Evolutionary conservation across 2,113 vertebrate species (phyloP).

Genomic region (Cranoglanis bouderius): DNA sequence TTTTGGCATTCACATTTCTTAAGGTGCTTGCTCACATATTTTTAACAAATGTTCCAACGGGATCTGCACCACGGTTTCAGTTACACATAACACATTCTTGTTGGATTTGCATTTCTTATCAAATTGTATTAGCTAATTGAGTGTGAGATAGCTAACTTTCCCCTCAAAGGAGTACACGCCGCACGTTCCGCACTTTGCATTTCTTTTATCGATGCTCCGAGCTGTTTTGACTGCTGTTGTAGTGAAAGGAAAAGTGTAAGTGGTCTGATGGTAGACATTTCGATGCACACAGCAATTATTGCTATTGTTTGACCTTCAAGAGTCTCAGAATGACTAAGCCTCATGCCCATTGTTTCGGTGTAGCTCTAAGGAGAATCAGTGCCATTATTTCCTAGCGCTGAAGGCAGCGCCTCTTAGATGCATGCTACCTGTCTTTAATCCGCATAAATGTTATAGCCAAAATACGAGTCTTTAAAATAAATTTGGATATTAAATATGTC

Average conservation of each 20-base stretch:
- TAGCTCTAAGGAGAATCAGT: conserved; percentile 41
- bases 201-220: conserved; percentile 38
- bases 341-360: conserved; percentile 60
- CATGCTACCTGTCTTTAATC: conserved; percentile 42
- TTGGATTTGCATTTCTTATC: conserved; percentile 29
- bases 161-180: background rate
- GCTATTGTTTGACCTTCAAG: conserved; percentile 73
- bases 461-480: background rate
- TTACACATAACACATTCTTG: conserved; percentile 23
- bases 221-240: conserved; percentile 42
- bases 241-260: conserved; percentile 10
- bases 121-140: conserved; percentile 43
- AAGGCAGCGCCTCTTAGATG: conserved; percentile 32
- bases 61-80: background rate
- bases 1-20: conserved; percentile 4
- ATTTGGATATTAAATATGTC: background rate
- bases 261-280: conserved; percentile 18
- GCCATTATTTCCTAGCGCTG: conserved; percentile 51
- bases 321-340: conserved; percentile 51
- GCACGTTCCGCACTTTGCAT: conserved; percentile 8
- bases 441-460: background rate
- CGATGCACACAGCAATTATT: conserved; percentile 45
- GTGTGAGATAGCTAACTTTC: conserved; percentile 34
- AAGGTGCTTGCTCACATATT: conserved; percentile 21
- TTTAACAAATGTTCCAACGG: background rate